phyloP scores from a whole-genome alignment of 2,888 invertebrate genomes.

The Scaptomyza flava region DNA sequence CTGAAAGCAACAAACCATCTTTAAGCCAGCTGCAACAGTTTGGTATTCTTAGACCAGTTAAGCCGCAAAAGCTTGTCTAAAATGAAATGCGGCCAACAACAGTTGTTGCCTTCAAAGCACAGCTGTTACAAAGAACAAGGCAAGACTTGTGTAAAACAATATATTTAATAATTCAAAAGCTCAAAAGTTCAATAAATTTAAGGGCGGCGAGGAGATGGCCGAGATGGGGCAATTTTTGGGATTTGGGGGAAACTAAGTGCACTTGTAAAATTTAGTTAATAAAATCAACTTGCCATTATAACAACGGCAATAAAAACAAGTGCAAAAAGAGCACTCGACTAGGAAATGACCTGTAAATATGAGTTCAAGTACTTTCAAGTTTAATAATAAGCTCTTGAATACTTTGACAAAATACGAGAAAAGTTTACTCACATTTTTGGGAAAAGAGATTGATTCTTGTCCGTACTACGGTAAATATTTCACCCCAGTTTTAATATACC shows the following conservation, averaged over 20 bases:
- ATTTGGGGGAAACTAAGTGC: conserved; percentile 32
- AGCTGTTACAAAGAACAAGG: conserved; percentile 31
- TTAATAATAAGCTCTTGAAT: background rate
- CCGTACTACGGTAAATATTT: background rate
- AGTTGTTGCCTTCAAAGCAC: conserved; percentile 32
- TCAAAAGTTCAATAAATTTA: conserved; percentile 70
- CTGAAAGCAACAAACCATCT: background rate
- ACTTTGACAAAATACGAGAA: background rate
- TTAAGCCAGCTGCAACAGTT: conserved; percentile 19
- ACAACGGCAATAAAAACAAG: conserved; percentile 48
- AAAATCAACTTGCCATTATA: conserved; percentile 71
- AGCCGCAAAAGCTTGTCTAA: conserved; percentile 23
- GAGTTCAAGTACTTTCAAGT: background rate
- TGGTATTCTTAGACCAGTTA: conserved; percentile 9
- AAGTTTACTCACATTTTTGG: background rate
- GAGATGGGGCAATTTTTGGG: conserved; percentile 17
- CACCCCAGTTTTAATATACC: background rate
- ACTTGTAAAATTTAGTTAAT: conserved; percentile 66
- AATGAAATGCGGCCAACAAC: conserved; percentile 36
- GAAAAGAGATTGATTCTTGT: background rate
- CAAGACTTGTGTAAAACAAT: conserved; percentile 60
- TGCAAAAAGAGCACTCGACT: background rate
- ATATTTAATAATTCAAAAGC: conserved; percentile 68
- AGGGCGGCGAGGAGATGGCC: conserved; percentile 11
- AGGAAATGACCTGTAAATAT: conserved; percentile 2